Conservation (phyloP, 1,140 invertebrate genomes). For the Meloidogyne chitwoodi region DNA sequence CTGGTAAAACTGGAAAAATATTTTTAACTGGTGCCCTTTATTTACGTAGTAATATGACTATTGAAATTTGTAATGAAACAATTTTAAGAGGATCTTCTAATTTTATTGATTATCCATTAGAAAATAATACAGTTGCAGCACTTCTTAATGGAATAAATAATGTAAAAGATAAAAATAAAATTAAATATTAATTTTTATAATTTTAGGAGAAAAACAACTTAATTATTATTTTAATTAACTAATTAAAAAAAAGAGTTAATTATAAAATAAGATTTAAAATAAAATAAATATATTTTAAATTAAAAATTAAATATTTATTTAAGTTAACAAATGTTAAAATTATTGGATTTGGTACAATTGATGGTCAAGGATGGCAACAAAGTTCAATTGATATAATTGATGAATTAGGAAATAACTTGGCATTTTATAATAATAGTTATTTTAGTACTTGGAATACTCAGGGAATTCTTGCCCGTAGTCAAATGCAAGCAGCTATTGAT, state of each 20-base stretch:
- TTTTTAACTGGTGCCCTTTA: background rate
- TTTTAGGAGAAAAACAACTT: too few species aligned
- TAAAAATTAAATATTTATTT: too few species aligned
- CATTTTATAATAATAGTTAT: background rate
- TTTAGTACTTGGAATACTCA: background rate
- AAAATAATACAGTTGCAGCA: background rate
- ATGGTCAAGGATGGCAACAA: background rate
- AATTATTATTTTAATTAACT: too few species aligned
- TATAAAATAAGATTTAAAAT: too few species aligned
- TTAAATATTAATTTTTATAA: too few species aligned
- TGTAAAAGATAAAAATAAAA: background rate
- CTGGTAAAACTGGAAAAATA: background rate
- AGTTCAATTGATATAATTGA: background rate
- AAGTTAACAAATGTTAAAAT: background rate
- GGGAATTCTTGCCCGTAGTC: background rate
- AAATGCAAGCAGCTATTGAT: background rate
- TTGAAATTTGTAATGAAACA: background rate
- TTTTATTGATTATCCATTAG: background rate
- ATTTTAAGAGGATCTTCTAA: background rate
- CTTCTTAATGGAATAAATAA: background rate
- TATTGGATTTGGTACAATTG: background rate
- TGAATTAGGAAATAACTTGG: slow-evolving; percentile 1
- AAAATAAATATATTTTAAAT: too few species aligned
- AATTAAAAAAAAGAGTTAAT: too few species aligned
- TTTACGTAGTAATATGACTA: background rate